These are phyloP conservation scores for Ammodramus savannarum DNA, from an alignment of 2,113 vertebrate species.

Conservation along the genomic window DNA sequence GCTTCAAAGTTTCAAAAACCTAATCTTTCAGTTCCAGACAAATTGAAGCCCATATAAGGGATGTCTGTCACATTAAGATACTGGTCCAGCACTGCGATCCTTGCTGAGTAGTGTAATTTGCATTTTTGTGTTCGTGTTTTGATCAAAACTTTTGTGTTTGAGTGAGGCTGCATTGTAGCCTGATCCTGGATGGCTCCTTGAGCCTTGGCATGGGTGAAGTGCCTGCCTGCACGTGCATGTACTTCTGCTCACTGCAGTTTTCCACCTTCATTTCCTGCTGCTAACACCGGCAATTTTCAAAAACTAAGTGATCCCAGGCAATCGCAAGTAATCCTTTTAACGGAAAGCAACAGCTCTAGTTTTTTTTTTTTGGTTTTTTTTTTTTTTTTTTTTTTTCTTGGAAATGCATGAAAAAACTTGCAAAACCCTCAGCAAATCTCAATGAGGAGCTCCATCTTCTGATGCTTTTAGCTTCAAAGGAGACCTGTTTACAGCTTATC, in stretches of 20 bases:
- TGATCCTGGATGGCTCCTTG: accelerated
- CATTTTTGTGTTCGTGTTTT: neutral
- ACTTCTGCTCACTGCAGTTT: neutral
- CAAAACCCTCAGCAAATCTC: neutral
- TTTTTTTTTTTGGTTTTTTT: neutral
- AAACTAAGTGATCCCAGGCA: neutral
- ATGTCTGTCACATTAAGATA: neutral
- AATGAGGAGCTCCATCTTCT: neutral
- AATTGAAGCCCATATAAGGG: neutral
- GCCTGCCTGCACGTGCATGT: accelerated
- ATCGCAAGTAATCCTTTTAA: neutral
- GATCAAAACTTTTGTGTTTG: neutral
- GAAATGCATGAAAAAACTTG: neutral
- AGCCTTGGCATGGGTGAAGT: accelerated
- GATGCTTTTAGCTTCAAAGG: neutral
- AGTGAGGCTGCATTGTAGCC: neutral
- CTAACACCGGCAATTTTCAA: neutral
- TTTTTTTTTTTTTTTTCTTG: neutral
- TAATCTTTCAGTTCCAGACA: neutral
- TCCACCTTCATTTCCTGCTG: neutral
- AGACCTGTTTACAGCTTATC: neutral
- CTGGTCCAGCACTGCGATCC: accelerated
- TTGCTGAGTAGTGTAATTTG: neutral
- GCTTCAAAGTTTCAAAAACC: neutral
- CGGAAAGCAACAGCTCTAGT: neutral